phyloP scores from a whole-genome alignment of 2,113 vertebrate genomes.

The Strix aluco region DNA sequence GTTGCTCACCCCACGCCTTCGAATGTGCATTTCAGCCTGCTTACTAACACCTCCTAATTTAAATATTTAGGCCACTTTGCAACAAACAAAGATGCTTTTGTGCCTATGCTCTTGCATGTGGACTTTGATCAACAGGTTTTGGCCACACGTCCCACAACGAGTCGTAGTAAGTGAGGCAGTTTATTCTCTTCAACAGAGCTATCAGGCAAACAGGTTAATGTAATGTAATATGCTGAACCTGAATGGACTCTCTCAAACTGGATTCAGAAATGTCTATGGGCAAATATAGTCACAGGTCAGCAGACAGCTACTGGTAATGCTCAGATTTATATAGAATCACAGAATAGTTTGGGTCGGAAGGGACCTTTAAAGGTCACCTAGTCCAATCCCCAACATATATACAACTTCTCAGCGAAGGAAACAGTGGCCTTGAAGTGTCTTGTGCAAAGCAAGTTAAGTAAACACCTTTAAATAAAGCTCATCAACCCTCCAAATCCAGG shows the following conservation, averaged over 20 bases:
- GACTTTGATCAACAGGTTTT: not conserved
- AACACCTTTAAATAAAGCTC: not conserved
- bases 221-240: not conserved
- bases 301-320: not conserved
- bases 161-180: rapidly evolving
- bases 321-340: not conserved
- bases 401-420: not conserved
- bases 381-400: not conserved
- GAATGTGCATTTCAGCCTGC: rapidly evolving
- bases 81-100: not conserved
- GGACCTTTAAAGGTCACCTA: not conserved
- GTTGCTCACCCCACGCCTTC: not conserved
- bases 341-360: not conserved
- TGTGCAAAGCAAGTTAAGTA: not conserved
- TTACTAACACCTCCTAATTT: not conserved
- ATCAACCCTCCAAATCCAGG: not conserved
- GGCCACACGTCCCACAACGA: not conserved
- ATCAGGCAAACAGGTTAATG: not conserved
- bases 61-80: not conserved
- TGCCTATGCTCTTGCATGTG: not conserved
- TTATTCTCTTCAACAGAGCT: not conserved
- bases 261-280: not conserved
- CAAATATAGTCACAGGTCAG: not conserved
- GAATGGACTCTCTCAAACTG: not conserved
- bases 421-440: not conserved